Evolutionary conservation across 2,888 invertebrate genomes (phyloP), one percentile per base, ranked within the genome.

Genomic region (Macaria liturata): DNA sequence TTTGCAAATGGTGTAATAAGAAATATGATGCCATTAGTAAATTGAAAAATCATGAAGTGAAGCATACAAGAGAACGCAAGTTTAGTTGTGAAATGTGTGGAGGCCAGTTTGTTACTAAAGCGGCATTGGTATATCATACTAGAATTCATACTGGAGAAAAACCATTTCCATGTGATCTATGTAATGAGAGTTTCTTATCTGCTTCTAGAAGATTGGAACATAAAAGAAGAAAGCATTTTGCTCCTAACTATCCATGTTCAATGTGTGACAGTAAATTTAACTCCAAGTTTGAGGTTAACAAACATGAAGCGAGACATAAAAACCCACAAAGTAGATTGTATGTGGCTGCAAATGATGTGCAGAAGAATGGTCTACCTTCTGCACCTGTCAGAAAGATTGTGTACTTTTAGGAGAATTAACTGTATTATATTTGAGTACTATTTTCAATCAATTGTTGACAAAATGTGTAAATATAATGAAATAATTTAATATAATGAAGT

Each of bases 91-190:
- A 75, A 1, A 72, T 78, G 9, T 91, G 90, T 64, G 83, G 83
- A 2, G 81, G 81, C 0, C 82, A 78, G 53, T 91, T 89, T 70
- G 88, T 90, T 0, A 83, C 88, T 0, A 74, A 73, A 49, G 81
- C 85, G 3, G 88, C 90, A 1, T 70, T 90, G 37, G 69, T 81
- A 0, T 85, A 86, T 49, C 90, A 91, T 57, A 79, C 71, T 1
- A 71, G 90, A n/a, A 67, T 87, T 1, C 90, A 91, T 58, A 90
- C 90, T 0, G 90, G 90, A 0, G 90, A 91, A 54, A 74, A 71
- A 42, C 90, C 90, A 0, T 90, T 80, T 49, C 76, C 81, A 4
- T 91, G 90, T 68, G 85, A 88, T 20, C 40, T 84, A 51, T 91
- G 90, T 53, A 67, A 71, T n/a, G 86, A 87, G 60, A 82, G 78